These are phyloP conservation scores for Aurelia aurita DNA, from an alignment of 30 jellyfish, hydroid and myxozoan species.

Conservation along the genomic window DNA sequence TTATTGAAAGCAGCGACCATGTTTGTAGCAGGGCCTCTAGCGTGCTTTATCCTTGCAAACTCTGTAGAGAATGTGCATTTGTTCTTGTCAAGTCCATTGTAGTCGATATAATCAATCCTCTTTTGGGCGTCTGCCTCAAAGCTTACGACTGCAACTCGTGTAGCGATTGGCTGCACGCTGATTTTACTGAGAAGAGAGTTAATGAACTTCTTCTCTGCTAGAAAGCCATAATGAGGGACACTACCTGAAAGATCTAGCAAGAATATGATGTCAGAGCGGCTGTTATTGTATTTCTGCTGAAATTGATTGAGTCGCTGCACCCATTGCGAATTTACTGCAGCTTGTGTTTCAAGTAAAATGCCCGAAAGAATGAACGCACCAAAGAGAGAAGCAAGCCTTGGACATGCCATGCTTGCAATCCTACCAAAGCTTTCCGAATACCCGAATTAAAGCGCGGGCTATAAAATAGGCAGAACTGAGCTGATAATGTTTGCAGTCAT, in stretches of 20 bases:
- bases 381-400: slow-evolving; percentile 15
- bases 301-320: slow-evolving; percentile 87
- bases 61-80: slow-evolving; percentile 88
- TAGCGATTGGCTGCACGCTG: slow-evolving; percentile 95
- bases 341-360: neutral
- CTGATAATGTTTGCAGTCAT: slow-evolving; percentile 1
- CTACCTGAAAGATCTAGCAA: slow-evolving; percentile 90
- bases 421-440: slow-evolving; percentile 34
- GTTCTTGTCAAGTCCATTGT: slow-evolving; percentile 70
- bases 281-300: slow-evolving; percentile 91
- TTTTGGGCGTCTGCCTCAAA: slow-evolving; percentile 62
- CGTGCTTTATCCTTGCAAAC: slow-evolving; percentile 71
- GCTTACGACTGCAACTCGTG: slow-evolving; percentile 84
- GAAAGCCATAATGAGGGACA: slow-evolving; percentile 78
- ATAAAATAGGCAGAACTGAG: neutral
- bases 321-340: slow-evolving; percentile 46
- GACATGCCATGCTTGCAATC: slow-evolving; percentile 41
- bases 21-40: slow-evolving; percentile 81
- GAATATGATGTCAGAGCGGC: slow-evolving; percentile 90
- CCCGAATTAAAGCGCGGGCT: slow-evolving; percentile 13
- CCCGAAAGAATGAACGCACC: slow-evolving; percentile 10
- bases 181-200: slow-evolving; percentile 84
- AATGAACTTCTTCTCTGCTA: slow-evolving; percentile 83
- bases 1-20: slow-evolving; percentile 80
- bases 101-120: slow-evolving; percentile 87